Conservation (phyloP, 2,888 invertebrate genomes). For the Cosmia trapezina region DNA sequence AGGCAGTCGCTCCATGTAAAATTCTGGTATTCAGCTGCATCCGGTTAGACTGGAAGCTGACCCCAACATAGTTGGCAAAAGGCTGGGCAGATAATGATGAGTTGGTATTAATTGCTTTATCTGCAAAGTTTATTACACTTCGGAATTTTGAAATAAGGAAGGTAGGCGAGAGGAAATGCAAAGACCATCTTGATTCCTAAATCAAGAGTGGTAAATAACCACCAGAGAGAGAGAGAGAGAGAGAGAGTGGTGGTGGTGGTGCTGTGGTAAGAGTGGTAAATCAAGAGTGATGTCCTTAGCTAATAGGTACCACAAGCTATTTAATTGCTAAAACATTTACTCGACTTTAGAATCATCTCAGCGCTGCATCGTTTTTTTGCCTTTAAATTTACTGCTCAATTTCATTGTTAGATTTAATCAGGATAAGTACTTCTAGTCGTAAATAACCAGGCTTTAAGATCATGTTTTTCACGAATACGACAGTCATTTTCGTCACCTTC, state of each 20-base stretch:
- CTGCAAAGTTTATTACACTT: neutral
- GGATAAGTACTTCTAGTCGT: neutral
- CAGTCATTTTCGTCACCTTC: slow-evolving; percentile 15
- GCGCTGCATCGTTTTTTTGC: no score
- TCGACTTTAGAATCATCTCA: neutral
- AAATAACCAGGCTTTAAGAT: neutral
- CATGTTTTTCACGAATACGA: neutral
- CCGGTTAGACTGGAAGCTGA: no score
- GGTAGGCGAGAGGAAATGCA: no score
- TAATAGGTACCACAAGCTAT: neutral
- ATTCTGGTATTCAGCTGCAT: no score
- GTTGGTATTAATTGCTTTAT: neutral
- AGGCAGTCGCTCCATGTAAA: no score
- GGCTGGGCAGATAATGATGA: neutral
- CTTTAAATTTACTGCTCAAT: neutral
- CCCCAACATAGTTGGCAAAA: no score
- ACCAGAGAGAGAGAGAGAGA: no score
- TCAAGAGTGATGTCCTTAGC: neutral
- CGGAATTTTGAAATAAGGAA: neutral
- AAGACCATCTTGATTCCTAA: neutral
- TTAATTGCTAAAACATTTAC: neutral
- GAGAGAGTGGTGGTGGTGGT: no score
- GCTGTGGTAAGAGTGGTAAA: no score
- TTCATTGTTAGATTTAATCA: neutral
- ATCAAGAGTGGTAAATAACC: no score